Percentiles rank a stretch among this genome's conserved stretches.
Evolutionary conservation across 1,140 invertebrate species (phyloP).

Genomic region (Aphidius gifuensis): DNA sequence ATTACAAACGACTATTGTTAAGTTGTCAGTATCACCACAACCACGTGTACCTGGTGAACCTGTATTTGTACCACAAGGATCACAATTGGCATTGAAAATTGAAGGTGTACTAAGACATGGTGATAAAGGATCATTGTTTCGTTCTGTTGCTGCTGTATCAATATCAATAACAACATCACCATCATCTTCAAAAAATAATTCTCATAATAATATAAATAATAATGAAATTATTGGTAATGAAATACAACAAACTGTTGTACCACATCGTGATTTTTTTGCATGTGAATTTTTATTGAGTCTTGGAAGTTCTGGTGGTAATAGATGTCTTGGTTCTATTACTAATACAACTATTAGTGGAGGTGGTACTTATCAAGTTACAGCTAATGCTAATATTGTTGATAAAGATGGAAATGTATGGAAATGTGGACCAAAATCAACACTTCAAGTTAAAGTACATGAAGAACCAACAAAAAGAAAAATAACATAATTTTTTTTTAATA

Average conservation of each 20-base stretch:
- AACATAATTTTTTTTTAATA: conserved; percentile 24
- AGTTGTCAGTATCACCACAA: conserved; percentile 81
- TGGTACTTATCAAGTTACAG: conserved; percentile 63
- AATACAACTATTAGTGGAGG: conserved; percentile 42
- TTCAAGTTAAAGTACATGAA: conserved; percentile 71
- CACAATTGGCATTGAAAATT: conserved; percentile 79
- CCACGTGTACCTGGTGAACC: conserved; percentile 74
- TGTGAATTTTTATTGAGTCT: conserved; percentile 71
- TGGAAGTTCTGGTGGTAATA: conserved; percentile 27
- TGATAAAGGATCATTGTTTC: conserved; percentile 63
- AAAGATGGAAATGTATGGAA: conserved; percentile 71
- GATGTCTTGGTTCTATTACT: conserved; percentile 19
- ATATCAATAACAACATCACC: conserved; percentile 68
- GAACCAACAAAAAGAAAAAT: conserved; percentile 55
- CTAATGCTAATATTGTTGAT: conserved; percentile 71
- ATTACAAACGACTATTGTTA: conserved; percentile 76
- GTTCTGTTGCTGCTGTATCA: conserved; percentile 69
- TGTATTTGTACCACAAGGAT: conserved; percentile 71
- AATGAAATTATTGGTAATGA: conserved; percentile 54
- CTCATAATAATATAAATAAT: conserved; percentile 51
- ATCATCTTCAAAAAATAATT: conserved; percentile 54
- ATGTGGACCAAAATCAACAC: conserved; percentile 60
- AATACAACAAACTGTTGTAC: conserved; percentile 66
- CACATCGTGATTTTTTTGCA: conserved; percentile 78
- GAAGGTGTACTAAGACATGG: conserved; percentile 83